Conservation (phyloP, 1,140 invertebrate species). For the Drosophila ercepeae region DNA sequence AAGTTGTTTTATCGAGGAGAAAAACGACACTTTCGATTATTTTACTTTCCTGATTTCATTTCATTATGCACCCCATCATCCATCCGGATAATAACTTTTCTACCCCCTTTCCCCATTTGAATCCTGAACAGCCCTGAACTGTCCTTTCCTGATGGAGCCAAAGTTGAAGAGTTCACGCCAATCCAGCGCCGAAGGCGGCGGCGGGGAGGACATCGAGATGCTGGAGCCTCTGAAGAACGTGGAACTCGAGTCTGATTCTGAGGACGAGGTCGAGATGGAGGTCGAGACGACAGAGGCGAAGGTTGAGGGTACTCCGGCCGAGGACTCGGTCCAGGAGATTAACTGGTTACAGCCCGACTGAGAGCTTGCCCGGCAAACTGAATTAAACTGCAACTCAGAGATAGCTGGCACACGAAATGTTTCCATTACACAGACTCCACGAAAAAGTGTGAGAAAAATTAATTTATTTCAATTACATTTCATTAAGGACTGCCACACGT, state of each 20-base stretch:
- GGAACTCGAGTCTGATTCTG: background rate
- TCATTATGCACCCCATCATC: conserved; percentile 19
- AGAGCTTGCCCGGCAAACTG: conserved; percentile 1
- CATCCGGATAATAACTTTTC: conserved; percentile 6
- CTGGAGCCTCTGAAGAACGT: background rate
- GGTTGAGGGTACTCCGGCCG: background rate
- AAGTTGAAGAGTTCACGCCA: conserved; percentile 1
- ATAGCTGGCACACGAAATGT: conserved; percentile 14
- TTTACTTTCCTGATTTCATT: conserved; percentile 5
- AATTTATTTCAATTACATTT: conserved; percentile 80
- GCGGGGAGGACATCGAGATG: background rate
- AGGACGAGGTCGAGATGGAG: background rate
- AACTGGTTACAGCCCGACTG: conserved; percentile 16
- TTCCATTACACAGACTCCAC: conserved; percentile 15
- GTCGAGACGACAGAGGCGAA: background rate
- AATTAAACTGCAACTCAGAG: conserved; percentile 24
- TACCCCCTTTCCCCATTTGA: background rate
- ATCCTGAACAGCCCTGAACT: conserved; percentile 9
- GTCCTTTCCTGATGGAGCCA: conserved; percentile 28
- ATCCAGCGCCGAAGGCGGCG: background rate
- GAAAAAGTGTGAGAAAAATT: conserved; percentile 49
- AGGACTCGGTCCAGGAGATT: background rate
- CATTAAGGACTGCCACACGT: conserved; percentile 74
- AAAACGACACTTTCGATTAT: conserved; percentile 3
- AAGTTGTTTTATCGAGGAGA: background rate